Evolutionary conservation across 2,888 invertebrate genomes (phyloP), one percentile per base, ranked within the genome.

Genomic region (Stenichneumon culpator): DNA sequence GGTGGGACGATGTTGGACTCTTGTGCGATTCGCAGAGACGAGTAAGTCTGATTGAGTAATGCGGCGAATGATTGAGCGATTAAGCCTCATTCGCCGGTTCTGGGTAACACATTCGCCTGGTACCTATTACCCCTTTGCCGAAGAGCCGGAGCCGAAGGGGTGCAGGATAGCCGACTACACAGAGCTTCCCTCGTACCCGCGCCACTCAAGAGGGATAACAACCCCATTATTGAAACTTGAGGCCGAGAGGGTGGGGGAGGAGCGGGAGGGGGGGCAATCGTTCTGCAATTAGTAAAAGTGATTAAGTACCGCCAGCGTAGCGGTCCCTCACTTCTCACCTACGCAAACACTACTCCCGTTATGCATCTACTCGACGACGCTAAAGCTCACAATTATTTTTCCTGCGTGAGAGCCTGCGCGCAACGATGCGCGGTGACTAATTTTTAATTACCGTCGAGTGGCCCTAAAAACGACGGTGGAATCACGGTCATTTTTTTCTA

Each of bases 231-330:
- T 92, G 92, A 92, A 92, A 92, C 91, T 92, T 92, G 90, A 90
- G 89, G 92, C 91, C 11, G 39, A 39, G 39, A 39, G 39, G 39
- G 39, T 88, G 84, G 74, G 68, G 19, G 87, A 22, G 54, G 11
- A n/a, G n/a, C n/a, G n/a, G 74, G 67, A 16, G 87, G 3, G 22
- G 11, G 89, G 90, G 91, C 91, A 92, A 92, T 92, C 92, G 91
- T 92, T 92, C 90, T 89, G 91, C 92, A 92, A 92, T 92, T 92
- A 92, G 92, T 91, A 91, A 90, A 91, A 91, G 92, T 92, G 92
- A 92, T 92, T 92, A 92, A 92, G 92, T 92, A 91, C 88, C 86
- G 65, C 88, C 36, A 63, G 36, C 52, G 52, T 25, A 28, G 65
- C 25, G 63, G 39, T 65, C 19, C 11, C 57, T 70, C 73, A 60